Percentiles rank a stretch among this genome's conserved stretches.
phyloP scores from a whole-genome alignment of 1,140 invertebrate genomes.

The Listronotus bonariensis region DNA sequence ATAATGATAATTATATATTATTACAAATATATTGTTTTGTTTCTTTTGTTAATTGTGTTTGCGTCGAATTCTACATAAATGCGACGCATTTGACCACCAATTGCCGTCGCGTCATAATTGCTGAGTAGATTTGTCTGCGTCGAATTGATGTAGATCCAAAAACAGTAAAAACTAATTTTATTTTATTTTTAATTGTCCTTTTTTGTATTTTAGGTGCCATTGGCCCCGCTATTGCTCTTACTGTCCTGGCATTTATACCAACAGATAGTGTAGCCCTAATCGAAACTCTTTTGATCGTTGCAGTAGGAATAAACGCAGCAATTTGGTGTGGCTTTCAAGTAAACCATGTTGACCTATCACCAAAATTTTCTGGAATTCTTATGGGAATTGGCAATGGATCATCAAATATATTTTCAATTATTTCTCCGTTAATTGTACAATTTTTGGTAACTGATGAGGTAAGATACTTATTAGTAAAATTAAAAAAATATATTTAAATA shows the following conservation, averaged over 20 bases:
- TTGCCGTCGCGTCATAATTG: too few species aligned
- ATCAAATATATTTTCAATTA: slow-evolving; percentile 72
- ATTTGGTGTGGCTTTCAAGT: slow-evolving; percentile 70
- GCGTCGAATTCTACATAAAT: too few species aligned
- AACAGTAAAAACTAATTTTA: too few species aligned
- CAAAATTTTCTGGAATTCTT: slow-evolving; percentile 69
- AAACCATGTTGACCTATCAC: too few species aligned
- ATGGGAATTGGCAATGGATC: slow-evolving; percentile 80
- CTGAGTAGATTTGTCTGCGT: too few species aligned
- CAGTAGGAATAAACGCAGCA: slow-evolving; percentile 77
- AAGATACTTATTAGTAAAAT: slow-evolving; percentile 44
- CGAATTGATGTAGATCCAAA: too few species aligned
- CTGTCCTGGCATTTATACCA: slow-evolving; percentile 65
- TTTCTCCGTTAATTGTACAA: slow-evolving; percentile 70
- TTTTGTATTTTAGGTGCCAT: slow-evolving; percentile 58
- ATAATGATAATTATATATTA: too few species aligned
- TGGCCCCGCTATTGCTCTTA: slow-evolving; percentile 64
- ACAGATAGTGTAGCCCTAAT: slow-evolving; percentile 57
- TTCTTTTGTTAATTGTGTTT: too few species aligned
- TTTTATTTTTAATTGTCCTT: too few species aligned
- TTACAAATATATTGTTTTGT: too few species aligned
- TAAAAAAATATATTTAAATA: too few species aligned
- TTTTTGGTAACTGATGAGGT: slow-evolving; percentile 67
- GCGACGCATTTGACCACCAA: too few species aligned
- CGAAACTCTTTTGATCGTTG: slow-evolving; percentile 67